These are phyloP conservation scores for Alces alces DNA, from an alignment of 2,113 vertebrate genomes.

Conservation along the genomic window DNA sequence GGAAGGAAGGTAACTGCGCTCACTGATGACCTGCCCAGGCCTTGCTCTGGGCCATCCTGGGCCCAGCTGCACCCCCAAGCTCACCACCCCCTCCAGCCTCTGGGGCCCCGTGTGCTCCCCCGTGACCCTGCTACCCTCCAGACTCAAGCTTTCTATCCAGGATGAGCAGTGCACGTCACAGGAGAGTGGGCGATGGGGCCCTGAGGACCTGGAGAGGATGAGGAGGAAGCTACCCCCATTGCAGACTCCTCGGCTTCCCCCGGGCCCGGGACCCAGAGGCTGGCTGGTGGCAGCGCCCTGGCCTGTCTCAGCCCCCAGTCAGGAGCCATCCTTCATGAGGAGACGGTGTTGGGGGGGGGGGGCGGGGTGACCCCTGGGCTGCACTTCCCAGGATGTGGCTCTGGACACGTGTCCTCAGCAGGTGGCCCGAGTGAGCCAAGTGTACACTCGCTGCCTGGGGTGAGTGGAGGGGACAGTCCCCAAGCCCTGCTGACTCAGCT, in stretches of 20 bases:
- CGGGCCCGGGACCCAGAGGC: neutral
- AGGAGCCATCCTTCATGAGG: neutral
- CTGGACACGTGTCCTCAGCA: neutral
- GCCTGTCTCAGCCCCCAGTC: neutral
- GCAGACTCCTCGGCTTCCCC: neutral
- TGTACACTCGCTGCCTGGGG: neutral
- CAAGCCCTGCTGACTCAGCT: neutral
- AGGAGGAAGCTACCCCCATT: neutral
- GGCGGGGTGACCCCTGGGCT: accelerated
- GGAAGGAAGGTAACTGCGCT: neutral
- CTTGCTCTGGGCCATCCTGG: neutral
- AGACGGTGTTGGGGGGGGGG: accelerated
- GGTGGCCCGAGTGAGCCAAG: neutral
- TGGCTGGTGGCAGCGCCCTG: neutral
- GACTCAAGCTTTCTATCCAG: neutral
- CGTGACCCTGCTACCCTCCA: neutral
- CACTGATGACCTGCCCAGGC: neutral
- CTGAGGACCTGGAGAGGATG: neutral
- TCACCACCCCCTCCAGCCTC: accelerated
- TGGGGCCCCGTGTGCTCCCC: neutral
- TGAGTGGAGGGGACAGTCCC: neutral
- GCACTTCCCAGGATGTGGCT: neutral
- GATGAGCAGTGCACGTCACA: neutral
- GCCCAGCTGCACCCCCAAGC: neutral
- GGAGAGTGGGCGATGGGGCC: neutral